Evolutionary conservation across 2,888 invertebrate species (phyloP), one percentile per base, ranked within the genome.

Genomic region (Dryobota labecula): DNA sequence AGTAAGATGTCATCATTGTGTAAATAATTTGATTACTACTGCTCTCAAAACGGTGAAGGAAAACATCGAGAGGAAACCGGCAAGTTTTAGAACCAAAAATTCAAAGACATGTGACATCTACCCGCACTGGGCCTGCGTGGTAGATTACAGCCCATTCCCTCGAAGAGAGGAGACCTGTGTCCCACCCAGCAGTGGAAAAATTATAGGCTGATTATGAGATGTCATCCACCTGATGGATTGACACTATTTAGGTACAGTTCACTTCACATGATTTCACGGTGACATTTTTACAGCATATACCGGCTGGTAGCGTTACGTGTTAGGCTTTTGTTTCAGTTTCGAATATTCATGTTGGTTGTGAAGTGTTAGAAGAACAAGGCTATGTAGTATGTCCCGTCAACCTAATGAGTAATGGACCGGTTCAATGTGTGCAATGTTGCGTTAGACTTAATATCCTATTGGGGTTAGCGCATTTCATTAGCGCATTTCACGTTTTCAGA

Each of bases 401-500:
- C 61, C n/a, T 20, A 54, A 54, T 80, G 68, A 62, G 51, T 66
- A 80, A 72, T 80, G 47, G 30, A 71, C 62, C 71, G 68, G 11
- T 9, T 54, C 30, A 63, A 6, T 27, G 56, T 57, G 67, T 38
- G 58, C 47, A 66, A 74, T n/a, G 27, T 65, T 70, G 64, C 54
- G 51, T 47, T 11, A 56, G 41, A 33, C 8, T 36, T 36, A 6
- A 36, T 36, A 36, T 45, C 1, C 2, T 36, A 79, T 47, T 54
- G 20, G 4, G 60, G 65, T 65, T 51, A 57, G n/a, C 43, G 63
- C 67, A 78, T 78, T 78, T 68, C 68, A n/a, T n/a, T n/a, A 78
- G 41, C 20, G 9, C 41, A 61, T 78, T 78, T 73, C 20, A 7
- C 41, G 64, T 78, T 78, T 73, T 78, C 79, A 78, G 79, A 61